These are phyloP conservation scores for Unio delphinus DNA, from an alignment of 2,888 invertebrate genomes.

Conservation along the genomic window DNA sequence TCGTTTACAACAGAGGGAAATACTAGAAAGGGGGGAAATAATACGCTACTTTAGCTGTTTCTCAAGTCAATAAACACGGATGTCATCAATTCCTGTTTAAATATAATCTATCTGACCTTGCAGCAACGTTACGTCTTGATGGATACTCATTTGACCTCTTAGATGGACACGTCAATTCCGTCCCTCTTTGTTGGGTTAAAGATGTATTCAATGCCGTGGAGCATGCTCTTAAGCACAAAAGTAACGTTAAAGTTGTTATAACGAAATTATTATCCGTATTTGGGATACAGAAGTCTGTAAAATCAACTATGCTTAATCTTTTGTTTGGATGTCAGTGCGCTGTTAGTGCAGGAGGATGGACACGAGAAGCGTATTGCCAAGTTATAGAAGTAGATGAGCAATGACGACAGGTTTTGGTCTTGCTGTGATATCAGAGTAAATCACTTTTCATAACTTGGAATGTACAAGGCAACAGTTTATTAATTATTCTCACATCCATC, in stretches of 20 bases:
- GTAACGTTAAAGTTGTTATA: neutral
- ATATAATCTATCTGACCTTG: constrained; percentile 4
- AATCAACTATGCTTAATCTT: constrained; percentile 21
- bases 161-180: constrained; percentile 7
- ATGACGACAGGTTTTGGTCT: too few relatives aligned
- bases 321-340: constrained; percentile 21
- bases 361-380: constrained; percentile 21
- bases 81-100: too few relatives aligned
- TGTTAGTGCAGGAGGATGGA: constrained; percentile 25
- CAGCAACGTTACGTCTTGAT: neutral
- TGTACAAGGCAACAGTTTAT: too few relatives aligned
- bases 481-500: too few relatives aligned
- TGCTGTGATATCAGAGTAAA: too few relatives aligned
- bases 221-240: neutral
- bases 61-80: too few relatives aligned
- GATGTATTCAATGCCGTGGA: constrained; percentile 1
- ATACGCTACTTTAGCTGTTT: too few relatives aligned
- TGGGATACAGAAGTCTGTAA: constrained; percentile 27
- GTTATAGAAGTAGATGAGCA: constrained; percentile 7
- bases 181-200: constrained; percentile 6
- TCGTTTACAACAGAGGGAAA: too few relatives aligned
- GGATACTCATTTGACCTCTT: constrained; percentile 10
- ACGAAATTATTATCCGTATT: constrained; percentile 12
- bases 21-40: too few relatives aligned
- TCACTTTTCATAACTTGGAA: too few relatives aligned